phyloP scores from a whole-genome alignment of 2,888 invertebrate species.

The Mythimna ferrago region DNA sequence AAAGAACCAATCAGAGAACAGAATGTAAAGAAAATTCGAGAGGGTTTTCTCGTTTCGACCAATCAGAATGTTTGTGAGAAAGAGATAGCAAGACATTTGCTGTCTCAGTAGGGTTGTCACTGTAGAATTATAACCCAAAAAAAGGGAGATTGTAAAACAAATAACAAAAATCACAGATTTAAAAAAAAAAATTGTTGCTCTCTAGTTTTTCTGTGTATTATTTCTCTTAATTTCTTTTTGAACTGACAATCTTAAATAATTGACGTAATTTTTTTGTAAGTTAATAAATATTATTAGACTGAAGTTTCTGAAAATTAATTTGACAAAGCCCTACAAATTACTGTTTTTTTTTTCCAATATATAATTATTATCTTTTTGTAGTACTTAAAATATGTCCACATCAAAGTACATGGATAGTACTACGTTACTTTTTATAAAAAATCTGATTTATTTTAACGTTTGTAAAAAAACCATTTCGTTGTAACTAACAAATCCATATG shows the following conservation, averaged over 20 bases:
- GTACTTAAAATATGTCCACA: too few species aligned
- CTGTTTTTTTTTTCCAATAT: too few species aligned
- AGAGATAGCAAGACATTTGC: slow-evolving; percentile 35
- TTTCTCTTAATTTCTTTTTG: not conserved
- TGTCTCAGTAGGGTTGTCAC: too few species aligned
- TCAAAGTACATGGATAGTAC: not conserved
- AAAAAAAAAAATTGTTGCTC: too few species aligned
- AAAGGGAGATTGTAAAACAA: slow-evolving; percentile 27
- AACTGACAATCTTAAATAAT: not conserved
- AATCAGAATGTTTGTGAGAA: slow-evolving; percentile 66
- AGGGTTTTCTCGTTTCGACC: slow-evolving; percentile 62
- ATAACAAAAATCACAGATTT: not conserved
- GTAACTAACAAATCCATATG: not conserved
- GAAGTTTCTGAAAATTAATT: not conserved
- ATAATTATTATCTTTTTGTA: too few species aligned
- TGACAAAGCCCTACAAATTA: not conserved
- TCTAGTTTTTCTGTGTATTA: too few species aligned
- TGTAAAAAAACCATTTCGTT: not conserved
- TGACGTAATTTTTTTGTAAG: not conserved
- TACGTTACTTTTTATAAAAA: not conserved
- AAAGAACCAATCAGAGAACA: slow-evolving; percentile 71
- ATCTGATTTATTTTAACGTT: not conserved
- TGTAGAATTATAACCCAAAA: not conserved
- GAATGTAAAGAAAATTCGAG: slow-evolving; percentile 72
- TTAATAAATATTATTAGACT: not conserved